Evolutionary conservation across 1,140 invertebrate genomes (phyloP).

Genomic region (Acyrthosiphon pisum): DNA sequence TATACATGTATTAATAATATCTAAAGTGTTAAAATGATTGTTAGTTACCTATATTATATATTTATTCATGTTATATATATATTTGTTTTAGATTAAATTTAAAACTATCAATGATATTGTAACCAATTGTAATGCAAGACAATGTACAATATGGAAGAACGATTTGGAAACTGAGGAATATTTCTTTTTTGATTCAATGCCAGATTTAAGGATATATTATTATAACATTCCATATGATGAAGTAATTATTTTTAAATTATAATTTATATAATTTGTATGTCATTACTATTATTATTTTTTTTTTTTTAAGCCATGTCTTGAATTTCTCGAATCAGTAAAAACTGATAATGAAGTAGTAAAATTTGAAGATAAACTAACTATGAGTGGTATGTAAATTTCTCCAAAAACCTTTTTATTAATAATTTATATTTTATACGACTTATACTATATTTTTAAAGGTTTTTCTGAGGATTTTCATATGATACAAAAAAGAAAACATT

Average conservation of each 20-base stretch:
- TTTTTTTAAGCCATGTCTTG: conserved; percentile 19
- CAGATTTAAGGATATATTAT: conserved; percentile 44
- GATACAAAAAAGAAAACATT: conserved; percentile 16
- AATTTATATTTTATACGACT: conserved; percentile 5
- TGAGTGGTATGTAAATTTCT: not conserved
- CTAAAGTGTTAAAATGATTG: not conserved
- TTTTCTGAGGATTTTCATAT: not conserved
- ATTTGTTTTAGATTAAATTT: conserved; percentile 54
- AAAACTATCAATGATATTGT: conserved; percentile 58
- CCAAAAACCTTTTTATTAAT: not conserved
- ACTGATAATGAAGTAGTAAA: not conserved
- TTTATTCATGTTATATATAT: not conserved
- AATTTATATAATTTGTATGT: not conserved
- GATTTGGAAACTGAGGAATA: conserved; percentile 48
- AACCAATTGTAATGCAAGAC: conserved; percentile 38
- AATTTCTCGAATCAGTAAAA: conserved; percentile 35
- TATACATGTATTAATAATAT: not conserved
- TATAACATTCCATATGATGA: conserved; percentile 33
- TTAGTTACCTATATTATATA: not conserved
- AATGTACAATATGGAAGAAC: conserved; percentile 52
- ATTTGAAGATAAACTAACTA: not conserved
- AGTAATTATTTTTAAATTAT: not conserved
- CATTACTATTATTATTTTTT: not conserved
- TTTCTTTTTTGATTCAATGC: conserved; percentile 42
- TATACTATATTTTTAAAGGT: not conserved